Base-by-base conservation (phyloP, 2,797 vertebrate species). In the Cossypha caffra region DNA sequence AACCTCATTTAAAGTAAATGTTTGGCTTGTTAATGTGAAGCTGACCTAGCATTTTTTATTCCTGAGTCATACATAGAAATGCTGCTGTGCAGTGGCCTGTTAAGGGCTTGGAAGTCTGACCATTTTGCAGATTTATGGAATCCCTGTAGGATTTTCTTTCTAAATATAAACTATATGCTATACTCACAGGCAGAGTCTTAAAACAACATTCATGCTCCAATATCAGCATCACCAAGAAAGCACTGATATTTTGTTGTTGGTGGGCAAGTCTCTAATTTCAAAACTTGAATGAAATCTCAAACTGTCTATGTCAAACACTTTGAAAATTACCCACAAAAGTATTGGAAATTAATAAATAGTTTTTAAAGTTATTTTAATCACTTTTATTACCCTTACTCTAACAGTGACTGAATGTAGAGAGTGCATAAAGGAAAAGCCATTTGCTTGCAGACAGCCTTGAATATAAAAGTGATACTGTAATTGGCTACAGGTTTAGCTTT, bases 81-180 rank as follows among this genome's bases (percentile, higher is more conserved):
- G 15, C 66, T 62, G 54, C 55, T 87, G 77, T 95, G 86, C 95
- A 94, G 79, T 95, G 94, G 83, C 91, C 96, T 55, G 33, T 88
- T 92, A 96, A 94, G 8, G 74, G 72, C 93, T 87, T 73, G 40
- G 15, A 47, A 96, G 73, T 93, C 88, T 88, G 85, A 91, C 67
- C 26, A 40, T 90, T 94, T 42, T 95, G 69, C 95, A 97, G 88
- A 96, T 97, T 95, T 97, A 87, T 71, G 77, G 82, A 95, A 95
- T 96, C 95, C 94, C 81, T 67, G 82, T 83, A 96, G 96, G 88
- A 97, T 97, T 98, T 97, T 95, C 92, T 96, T 97, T 97, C 97
- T 96, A 98, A 97, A 98, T 98, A 97, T 96, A 97, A 97, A 96
- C 94, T 95, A 26, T 71, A 96, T 83, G 85, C 59, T 86, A 67